Base-by-base conservation (phyloP, 2,113 vertebrate species). In the Pogonocichla stellata region DNA sequence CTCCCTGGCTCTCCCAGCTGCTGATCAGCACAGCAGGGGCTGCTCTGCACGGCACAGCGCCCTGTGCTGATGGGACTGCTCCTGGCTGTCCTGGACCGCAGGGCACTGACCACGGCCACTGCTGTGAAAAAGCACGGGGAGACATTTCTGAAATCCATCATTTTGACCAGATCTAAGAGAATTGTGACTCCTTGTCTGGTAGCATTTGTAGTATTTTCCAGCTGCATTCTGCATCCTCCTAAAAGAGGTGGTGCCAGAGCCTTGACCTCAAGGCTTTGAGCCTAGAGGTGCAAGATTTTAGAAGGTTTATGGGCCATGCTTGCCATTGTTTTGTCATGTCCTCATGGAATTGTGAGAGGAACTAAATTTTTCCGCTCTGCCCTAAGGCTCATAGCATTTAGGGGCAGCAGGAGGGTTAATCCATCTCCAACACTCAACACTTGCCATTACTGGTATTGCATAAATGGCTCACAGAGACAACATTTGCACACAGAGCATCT, bases 61-160 rank as follows among this genome's bases (percentile, higher is more conserved):
- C 47, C 10, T 1, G 1, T 24, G 4, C 54, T 47, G 12, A 11
- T 54, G 40, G 31, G 11, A 42, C 6, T 3, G 38, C 25, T 29
- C 18, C 18, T 34, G 45, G n/a, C 56, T 31, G 16, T 12, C 24
- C 42, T 6, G 40, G 3, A 0, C 8, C 5, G 2, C 3, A 40
- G 40, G 19, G 16, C 4, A 2, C 12, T 10, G 23, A 5, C 11
- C 4, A 8, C 0, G 2, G 29, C 34, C 12, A 3, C 22, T 14
- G 23, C 0, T 11, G 12, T n/a, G 31, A 12, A 17, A 14, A 5
- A 50, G 4, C 18, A 1, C 14, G 3, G 1, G n/a, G 42, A 33
- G 57, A 10, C 0, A 1, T 23, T 29, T 14, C 8, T 34, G 18
- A 72, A 40, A 40, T 18, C 14, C 1, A 0, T 26, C 0, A 0